Conservation (phyloP, 2,797 vertebrate genomes). For the Rhynchonycteris naso region DNA sequence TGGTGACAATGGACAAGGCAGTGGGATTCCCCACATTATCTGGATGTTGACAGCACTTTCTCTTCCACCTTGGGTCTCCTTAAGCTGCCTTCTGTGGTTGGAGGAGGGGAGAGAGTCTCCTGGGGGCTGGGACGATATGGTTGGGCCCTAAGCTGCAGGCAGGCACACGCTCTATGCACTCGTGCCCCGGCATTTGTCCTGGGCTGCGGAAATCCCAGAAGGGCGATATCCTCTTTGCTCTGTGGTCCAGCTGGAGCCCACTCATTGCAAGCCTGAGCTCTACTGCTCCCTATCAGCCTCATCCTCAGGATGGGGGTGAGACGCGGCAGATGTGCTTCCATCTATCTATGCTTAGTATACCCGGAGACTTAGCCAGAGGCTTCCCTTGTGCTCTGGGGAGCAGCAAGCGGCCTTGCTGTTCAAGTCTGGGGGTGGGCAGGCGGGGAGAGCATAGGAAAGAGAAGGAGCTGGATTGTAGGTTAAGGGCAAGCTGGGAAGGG, state of each 20-base stretch:
- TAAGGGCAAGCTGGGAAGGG: background rate
- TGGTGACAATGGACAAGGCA: background rate
- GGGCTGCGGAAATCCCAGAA: background rate
- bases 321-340: accelerated
- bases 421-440: background rate
- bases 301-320: background rate
- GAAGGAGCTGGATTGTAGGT: accelerated
- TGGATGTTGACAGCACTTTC: background rate
- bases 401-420: background rate
- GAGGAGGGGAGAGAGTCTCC: background rate
- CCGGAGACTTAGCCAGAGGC: background rate
- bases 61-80: background rate
- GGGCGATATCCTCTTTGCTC: background rate
- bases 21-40: background rate
- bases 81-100: background rate
- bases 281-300: background rate
- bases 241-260: background rate
- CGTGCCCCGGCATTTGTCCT: background rate
- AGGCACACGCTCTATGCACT: background rate
- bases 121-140: background rate
- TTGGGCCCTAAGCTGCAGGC: background rate
- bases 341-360: background rate
- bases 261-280: background rate
- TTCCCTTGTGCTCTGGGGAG: background rate
- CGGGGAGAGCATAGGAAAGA: background rate